Evolutionary conservation across 2,888 invertebrate species (phyloP), one percentile per base, ranked within the genome.

Genomic region (Agonopterix heracliana): DNA sequence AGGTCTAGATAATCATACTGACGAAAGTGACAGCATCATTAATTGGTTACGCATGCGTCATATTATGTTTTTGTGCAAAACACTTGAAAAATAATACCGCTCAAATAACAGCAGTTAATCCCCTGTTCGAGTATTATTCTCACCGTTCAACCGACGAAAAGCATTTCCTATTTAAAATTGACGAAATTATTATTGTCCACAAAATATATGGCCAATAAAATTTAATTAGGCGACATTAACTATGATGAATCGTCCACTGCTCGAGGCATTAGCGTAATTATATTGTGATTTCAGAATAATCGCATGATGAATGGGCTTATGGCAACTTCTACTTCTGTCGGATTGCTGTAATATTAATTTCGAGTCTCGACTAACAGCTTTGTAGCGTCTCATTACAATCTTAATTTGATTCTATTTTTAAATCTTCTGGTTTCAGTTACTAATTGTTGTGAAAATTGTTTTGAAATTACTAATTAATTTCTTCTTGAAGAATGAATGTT

Each of bases 281-380:
- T 81, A 78, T 76, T 75, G 76, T 80, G 81, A 80, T 82, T 80
- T 75, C 68, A 67, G 71, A 74, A 78, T 80, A 79, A 81, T 80
- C 77, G 69, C 68, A 63, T 81, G 78, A 83, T 78, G 68, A 78
- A 82, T 80, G 69, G 69, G 56, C 58, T 57, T 58, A 60, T 63
- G 57, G 61, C 59, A 72, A 75, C 66, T 74, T 74, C 64, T 63
- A 67, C 68, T 72, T 72, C 62, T 66, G 74, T 64, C 63, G 53
- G 64, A 69, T 69, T 67, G 63, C 65, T 63, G 63, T 70, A 56
- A 66, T 68, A 71, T 71, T 70, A 68, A 68, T 70, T 66, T 56
- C 49, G 47, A 62, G 57, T 63, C 50, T 54, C 61, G 61, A 65
- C 61, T 63, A 62, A 64, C 66, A 68, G 68, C 64, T 68, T 69